Percentiles rank a stretch among this genome's conserved stretches.
These are phyloP conservation scores for Baccha elongata DNA, from an alignment of 2,888 invertebrate genomes.

Conservation along the genomic window DNA sequence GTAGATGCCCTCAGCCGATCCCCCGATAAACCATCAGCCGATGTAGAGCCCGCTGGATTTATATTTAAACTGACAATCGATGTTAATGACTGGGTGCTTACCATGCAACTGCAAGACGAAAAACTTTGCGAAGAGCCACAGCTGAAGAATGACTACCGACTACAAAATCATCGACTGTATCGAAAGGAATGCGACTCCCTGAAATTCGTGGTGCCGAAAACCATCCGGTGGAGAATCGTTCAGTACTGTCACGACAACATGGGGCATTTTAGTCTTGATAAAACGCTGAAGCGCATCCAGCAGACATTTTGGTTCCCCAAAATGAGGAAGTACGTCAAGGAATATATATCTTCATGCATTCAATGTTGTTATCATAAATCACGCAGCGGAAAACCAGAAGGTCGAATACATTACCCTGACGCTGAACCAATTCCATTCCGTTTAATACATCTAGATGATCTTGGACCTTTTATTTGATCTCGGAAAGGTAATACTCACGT, in stretches of 20 bases:
- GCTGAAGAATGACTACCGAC: slow-evolving; percentile 37
- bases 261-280: slow-evolving; percentile 68
- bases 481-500: no score
- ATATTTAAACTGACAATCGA: slow-evolving; percentile 14
- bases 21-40: slow-evolving; percentile 27
- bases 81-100: slow-evolving; percentile 71
- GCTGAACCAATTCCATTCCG: slow-evolving; percentile 68
- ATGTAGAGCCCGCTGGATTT: slow-evolving; percentile 2
- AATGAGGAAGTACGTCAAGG: slow-evolving; percentile 27
- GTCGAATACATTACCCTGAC: slow-evolving; percentile 2
- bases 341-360: slow-evolving; percentile 48
- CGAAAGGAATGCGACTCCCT: slow-evolving; percentile 7
- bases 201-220: slow-evolving; percentile 62
- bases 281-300: slow-evolving; percentile 57
- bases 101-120: slow-evolving; percentile 68
- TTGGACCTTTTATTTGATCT: slow-evolving; percentile 55
- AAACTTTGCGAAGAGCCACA: slow-evolving; percentile 36
- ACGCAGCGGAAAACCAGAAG: slow-evolving; percentile 10
- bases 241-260: slow-evolving; percentile 62
- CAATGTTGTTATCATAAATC: slow-evolving; percentile 26
- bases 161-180: slow-evolving; percentile 47
- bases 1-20: slow-evolving; percentile 58
- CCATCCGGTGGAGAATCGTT: slow-evolving; percentile 61
- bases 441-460: slow-evolving; percentile 64
- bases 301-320: slow-evolving; percentile 68